Conservation (phyloP, 2,797 vertebrate genomes). For the Clarias platycephalus region DNA sequence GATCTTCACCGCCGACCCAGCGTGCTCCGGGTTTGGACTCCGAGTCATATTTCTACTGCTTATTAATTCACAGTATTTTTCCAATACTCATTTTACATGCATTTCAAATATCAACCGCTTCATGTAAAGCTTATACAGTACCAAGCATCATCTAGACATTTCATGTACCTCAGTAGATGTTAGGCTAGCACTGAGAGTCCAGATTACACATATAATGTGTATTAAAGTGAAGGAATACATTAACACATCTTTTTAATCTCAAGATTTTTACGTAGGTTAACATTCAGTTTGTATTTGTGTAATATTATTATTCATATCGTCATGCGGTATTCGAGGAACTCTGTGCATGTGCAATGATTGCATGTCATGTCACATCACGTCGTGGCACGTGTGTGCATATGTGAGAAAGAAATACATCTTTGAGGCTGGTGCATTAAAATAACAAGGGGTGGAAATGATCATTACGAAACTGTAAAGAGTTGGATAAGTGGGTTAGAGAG, state of each 20-base stretch:
- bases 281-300: background rate
- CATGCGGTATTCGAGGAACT: background rate
- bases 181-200: background rate
- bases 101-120: background rate
- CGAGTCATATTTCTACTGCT: background rate
- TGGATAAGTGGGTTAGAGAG: constrained; percentile 5
- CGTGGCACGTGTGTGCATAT: background rate
- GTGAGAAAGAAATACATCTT: background rate
- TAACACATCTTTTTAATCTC: background rate
- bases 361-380: background rate
- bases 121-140: background rate
- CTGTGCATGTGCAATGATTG: background rate
- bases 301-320: background rate
- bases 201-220: background rate
- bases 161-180: constrained; percentile 26
- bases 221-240: background rate
- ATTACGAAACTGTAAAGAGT: background rate
- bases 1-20: background rate
- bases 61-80: background rate
- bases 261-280: background rate
- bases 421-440: constrained; percentile 4
- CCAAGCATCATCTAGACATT: constrained; percentile 14
- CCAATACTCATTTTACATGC: background rate
- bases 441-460: background rate
- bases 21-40: background rate